Evolutionary conservation across 2,888 invertebrate genomes (phyloP).

Genomic region (Trichogramma evanescens): DNA sequence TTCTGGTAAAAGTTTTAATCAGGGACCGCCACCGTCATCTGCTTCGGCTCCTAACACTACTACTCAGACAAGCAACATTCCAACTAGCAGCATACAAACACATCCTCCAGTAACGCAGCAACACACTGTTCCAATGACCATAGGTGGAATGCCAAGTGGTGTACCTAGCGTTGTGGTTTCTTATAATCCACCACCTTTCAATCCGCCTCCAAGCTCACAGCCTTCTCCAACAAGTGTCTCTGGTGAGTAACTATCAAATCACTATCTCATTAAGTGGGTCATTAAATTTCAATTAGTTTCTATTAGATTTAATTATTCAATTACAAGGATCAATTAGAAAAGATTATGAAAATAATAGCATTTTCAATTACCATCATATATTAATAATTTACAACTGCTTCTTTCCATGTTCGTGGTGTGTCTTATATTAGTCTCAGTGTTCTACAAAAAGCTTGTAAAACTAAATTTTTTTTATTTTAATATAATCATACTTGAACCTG

Average conservation of each 20-base stretch:
- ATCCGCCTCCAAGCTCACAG: slow-evolving; percentile 40
- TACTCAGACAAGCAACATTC: slow-evolving; percentile 38
- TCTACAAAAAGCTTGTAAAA: too few species aligned
- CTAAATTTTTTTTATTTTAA: too few species aligned
- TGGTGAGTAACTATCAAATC: slow-evolving; percentile 25
- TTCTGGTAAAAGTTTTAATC: slow-evolving; percentile 40
- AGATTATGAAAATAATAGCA: too few species aligned
- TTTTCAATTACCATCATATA: too few species aligned
- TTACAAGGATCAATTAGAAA: too few species aligned
- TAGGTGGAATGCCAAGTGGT: slow-evolving; percentile 43
- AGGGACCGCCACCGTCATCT: slow-evolving; percentile 34
- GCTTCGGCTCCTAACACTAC: slow-evolving; percentile 34
- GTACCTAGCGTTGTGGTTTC: slow-evolving; percentile 42
- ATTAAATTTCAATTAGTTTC: background rate
- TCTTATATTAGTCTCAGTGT: too few species aligned
- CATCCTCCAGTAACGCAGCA: slow-evolving; percentile 39
- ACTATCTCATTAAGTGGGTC: slow-evolving; percentile 10
- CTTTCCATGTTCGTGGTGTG: too few species aligned
- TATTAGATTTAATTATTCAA: background rate
- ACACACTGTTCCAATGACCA: slow-evolving; percentile 39
- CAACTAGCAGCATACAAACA: slow-evolving; percentile 37
- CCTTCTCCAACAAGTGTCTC: slow-evolving; percentile 37
- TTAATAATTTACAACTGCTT: too few species aligned
- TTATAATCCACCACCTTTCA: slow-evolving; percentile 43
- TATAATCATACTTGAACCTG: too few species aligned